A percentile compares a stretch with the other conserved stretches of the same genome.
phyloP scores from a whole-genome alignment of 2,113 vertebrate species.

The Onychostruthus taczanowskii region DNA sequence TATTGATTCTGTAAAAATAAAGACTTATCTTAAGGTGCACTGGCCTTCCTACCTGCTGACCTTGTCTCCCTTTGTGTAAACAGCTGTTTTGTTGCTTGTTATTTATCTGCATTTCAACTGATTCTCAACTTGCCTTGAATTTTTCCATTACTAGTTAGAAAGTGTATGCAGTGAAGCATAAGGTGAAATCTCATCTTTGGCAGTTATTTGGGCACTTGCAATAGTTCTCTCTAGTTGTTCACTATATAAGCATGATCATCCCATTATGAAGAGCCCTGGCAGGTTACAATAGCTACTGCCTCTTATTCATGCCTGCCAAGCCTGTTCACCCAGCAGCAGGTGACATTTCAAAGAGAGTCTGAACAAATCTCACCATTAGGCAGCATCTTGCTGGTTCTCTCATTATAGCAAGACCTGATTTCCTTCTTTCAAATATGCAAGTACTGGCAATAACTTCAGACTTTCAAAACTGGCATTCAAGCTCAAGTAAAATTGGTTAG shows the following conservation, averaged over 20 bases:
- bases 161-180: background rate
- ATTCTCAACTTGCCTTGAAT: background rate
- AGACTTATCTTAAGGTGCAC: background rate
- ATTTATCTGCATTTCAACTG: background rate
- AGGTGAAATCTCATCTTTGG: background rate
- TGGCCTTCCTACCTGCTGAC: background rate
- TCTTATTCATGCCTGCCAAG: background rate
- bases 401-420: background rate
- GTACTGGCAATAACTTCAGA: background rate
- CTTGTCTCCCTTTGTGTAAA: background rate
- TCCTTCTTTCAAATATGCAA: background rate
- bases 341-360: background rate
- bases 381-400: background rate
- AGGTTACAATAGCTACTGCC: background rate
- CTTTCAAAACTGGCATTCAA: background rate
- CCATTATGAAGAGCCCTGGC: background rate
- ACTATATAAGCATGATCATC: background rate
- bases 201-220: background rate
- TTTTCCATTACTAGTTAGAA: background rate
- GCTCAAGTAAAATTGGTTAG: background rate
- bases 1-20: background rate
- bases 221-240: background rate
- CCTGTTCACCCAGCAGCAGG: constrained; percentile 2
- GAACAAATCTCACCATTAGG: background rate
- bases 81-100: background rate